These are phyloP conservation scores for Eupithecia vulgata DNA, from an alignment of 2,888 invertebrate genomes.

Conservation along the genomic window DNA sequence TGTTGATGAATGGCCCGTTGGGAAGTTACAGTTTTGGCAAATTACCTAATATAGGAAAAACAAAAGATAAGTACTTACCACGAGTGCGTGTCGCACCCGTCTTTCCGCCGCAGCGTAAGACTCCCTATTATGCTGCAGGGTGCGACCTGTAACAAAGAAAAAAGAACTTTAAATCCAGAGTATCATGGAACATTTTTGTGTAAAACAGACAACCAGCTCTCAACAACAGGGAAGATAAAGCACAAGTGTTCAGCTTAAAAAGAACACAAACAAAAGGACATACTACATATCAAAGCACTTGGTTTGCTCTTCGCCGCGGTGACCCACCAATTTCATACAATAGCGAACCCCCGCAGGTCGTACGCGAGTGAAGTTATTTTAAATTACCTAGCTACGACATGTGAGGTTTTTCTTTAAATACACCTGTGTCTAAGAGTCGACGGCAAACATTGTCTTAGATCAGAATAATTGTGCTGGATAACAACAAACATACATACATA, in stretches of 20 bases:
- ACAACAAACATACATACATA: not conserved
- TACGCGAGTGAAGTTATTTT: not conserved
- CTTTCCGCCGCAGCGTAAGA: slow-evolving; percentile 83
- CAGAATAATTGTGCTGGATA: not conserved
- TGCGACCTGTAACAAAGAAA: slow-evolving; percentile 72
- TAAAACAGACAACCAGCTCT: not conserved
- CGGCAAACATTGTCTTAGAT: not conserved
- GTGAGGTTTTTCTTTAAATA: not conserved
- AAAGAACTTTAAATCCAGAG: not conserved
- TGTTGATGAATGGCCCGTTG: not conserved
- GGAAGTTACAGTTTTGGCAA: not conserved
- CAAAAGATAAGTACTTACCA: slow-evolving; percentile 67
- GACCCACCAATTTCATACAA: not conserved
- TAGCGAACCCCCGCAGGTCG: not conserved
- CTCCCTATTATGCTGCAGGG: slow-evolving; percentile 83
- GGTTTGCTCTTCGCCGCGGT: not conserved
- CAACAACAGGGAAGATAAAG: not conserved
- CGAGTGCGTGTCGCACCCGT: slow-evolving; percentile 85
- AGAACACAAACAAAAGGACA: not conserved
- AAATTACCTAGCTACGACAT: not conserved
- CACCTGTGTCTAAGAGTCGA: not conserved
- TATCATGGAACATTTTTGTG: not conserved
- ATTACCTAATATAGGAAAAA: not conserved
- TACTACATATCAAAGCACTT: not conserved
- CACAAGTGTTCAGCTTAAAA: not conserved